Percentiles rank a stretch among this genome's conserved stretches.
Conservation (phyloP, 2,797 vertebrate species). For the Cercopithecus diana region DNA sequence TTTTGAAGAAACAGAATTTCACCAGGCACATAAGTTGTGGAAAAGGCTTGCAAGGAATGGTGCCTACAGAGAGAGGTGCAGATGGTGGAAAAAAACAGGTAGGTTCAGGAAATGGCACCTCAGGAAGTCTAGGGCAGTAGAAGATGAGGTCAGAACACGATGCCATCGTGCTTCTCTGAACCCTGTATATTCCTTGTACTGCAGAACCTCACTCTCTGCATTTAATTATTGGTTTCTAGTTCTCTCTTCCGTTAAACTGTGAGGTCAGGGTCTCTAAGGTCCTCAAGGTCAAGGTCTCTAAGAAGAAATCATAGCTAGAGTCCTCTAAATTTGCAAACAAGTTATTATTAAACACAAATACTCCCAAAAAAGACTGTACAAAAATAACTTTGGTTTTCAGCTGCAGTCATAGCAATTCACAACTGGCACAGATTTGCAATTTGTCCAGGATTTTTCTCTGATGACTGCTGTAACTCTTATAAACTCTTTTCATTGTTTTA, state of each 20-base stretch:
- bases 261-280: not conserved
- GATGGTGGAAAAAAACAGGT: not conserved
- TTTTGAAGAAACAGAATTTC: not conserved
- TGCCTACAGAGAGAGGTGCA: not conserved
- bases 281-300: constrained; percentile 5
- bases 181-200: not conserved
- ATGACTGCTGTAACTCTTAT: not conserved
- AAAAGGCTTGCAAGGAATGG: constrained; percentile 3
- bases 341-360: constrained; percentile 37
- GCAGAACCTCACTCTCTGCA: not conserved
- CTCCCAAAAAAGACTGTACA: constrained; percentile 8
- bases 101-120: constrained; percentile 22
- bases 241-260: not conserved
- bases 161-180: not conserved
- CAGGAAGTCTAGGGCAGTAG: not conserved
- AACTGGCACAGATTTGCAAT: not conserved
- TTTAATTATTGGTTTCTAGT: constrained; percentile 2
- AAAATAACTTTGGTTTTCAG: constrained; percentile 32
- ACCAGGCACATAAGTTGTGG: not conserved
- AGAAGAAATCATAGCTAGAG: constrained; percentile 20
- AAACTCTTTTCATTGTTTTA: constrained; percentile 28
- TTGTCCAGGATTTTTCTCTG: constrained; percentile 24
- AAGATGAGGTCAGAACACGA: not conserved
- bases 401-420: not conserved
- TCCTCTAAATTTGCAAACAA: constrained; percentile 29